phyloP scores from a whole-genome alignment of 2,888 invertebrate species.

The Elgonia sp. region DNA sequence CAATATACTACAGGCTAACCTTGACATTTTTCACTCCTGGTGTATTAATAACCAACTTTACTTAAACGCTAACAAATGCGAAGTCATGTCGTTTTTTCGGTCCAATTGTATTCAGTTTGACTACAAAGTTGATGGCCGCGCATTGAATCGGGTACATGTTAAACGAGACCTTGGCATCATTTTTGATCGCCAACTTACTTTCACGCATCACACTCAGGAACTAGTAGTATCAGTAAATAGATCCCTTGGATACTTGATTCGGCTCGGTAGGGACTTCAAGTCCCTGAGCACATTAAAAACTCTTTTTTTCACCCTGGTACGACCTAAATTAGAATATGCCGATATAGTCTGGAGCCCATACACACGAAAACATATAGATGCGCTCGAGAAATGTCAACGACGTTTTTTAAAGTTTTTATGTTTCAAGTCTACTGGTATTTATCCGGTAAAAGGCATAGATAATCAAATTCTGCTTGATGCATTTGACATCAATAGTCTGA shows the following conservation, averaged over 20 bases:
- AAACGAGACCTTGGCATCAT: slow-evolving; percentile 23
- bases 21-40: background rate
- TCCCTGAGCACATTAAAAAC: background rate
- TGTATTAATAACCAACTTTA: background rate
- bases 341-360: background rate
- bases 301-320: slow-evolving; percentile 2
- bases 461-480: background rate
- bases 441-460: background rate
- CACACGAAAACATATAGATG: no score
- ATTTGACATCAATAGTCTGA: background rate
- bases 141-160: background rate
- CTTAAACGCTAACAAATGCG: background rate
- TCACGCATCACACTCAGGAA: background rate
- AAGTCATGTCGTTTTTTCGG: slow-evolving; percentile 28
- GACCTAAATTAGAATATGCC: slow-evolving; percentile 22
- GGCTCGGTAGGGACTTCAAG: background rate
- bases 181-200: slow-evolving; percentile 3
- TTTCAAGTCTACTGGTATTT: background rate
- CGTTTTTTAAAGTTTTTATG: background rate
- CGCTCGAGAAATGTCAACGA: no score
- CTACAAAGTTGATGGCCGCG: background rate
- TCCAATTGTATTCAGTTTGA: background rate
- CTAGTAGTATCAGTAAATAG: background rate
- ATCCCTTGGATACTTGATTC: slow-evolving; percentile 6
- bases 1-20: background rate